A percentile compares a stretch with the other conserved stretches of the same genome.
Evolutionary conservation across 1,140 invertebrate species (phyloP).

Genomic region (Drosophila biarmipes): DNA sequence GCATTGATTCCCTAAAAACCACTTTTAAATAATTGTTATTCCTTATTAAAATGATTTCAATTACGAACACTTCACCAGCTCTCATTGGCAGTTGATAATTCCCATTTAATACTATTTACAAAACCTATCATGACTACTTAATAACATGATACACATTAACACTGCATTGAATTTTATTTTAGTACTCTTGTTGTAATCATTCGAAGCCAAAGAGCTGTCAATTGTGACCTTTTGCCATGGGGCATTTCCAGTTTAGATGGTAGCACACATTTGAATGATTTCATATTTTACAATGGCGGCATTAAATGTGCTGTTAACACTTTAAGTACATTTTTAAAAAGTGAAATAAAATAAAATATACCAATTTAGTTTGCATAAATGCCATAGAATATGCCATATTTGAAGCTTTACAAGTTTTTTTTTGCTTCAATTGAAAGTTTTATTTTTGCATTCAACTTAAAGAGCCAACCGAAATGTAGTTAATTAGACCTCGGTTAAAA

Average conservation of each 20-base stretch:
- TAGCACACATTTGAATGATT: conserved; percentile 2
- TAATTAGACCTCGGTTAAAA: conserved; percentile 10
- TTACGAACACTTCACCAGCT: neutral
- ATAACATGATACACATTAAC: neutral
- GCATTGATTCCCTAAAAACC: too few relatives aligned
- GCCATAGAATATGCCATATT: neutral
- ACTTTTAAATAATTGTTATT: too few relatives aligned
- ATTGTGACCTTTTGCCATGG: conserved; percentile 31
- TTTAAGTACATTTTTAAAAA: neutral
- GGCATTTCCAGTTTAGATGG: conserved; percentile 17
- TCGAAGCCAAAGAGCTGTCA: conserved; percentile 66
- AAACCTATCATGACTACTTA: neutral
- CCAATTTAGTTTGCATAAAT: neutral
- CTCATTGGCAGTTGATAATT: neutral
- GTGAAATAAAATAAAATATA: conserved; percentile 1
- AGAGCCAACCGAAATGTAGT: neutral
- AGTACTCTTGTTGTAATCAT: conserved; percentile 38
- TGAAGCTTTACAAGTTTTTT: neutral
- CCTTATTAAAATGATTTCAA: neutral
- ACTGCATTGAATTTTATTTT: neutral
- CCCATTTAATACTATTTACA: neutral
- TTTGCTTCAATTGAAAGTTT: neutral
- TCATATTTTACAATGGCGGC: neutral
- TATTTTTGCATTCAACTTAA: conserved; percentile 11
- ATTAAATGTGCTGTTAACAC: conserved; percentile 3